Evolutionary conservation across 2,888 invertebrate genomes (phyloP), one percentile per base, ranked within the genome.

Genomic region (Stegophylla sp.): DNA sequence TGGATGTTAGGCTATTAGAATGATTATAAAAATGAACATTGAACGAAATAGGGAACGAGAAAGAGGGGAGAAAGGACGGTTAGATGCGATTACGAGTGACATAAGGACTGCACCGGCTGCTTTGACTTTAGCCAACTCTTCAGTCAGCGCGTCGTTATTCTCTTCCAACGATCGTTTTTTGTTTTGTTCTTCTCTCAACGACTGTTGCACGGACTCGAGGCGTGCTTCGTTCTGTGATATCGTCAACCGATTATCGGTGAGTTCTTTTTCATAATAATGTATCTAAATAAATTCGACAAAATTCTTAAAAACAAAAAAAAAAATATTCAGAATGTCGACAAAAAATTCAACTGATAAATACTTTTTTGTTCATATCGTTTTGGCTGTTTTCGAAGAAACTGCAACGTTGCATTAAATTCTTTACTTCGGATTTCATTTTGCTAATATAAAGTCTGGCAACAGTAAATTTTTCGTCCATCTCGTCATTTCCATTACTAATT

Each of bases 341-440:
- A 15, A 3, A 61, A 12, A 34, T 34, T 61, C 17, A n/a, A 59
- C 15, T 63, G 45, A 71, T 51, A 41, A 59, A 34, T 84, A 93
- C 94, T 89, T 97, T 98, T 87, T 94, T 95, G 86, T 94, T 94
- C 84, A 93, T 94, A 85, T 98, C 97, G 83, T 91, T 90, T 87
- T 97, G 96, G 83, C 91, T 92, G 3, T 92, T 89, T 87, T 98
- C 98, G 83, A 98, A 90, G 83, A 94, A 93, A 85, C 93, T 92
- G 86, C 96, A 94, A 74, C 97, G 91, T 86, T 95, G 94, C 73
- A 96, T 95, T 84, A 98, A 91, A 86, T 97, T 97, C 88, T 97
- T 98, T 26, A 98, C 97, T 87, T 99, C 99, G 74, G 96, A 97
- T 89, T 98, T 98, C 94, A 99, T 97, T 88, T 98, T 97, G 86